Evolutionary conservation across 1,140 invertebrate genomes (phyloP).

Genomic region (Heliothis subflexa): DNA sequence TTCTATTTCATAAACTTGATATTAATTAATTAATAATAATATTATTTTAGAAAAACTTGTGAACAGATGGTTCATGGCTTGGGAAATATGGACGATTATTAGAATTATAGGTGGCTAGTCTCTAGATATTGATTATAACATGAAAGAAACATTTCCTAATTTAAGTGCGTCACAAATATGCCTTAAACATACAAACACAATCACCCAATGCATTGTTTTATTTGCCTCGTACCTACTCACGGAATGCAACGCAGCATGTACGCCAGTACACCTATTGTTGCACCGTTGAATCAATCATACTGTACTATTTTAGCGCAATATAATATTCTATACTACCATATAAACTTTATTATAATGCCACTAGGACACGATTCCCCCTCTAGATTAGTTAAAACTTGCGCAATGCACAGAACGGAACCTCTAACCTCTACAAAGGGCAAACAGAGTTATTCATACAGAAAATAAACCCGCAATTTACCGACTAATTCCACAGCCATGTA

Average conservation of each 20-base stretch:
- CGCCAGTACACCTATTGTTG: no score
- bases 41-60: conserved; percentile 8
- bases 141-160: no score
- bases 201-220: no score
- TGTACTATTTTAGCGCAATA: no score
- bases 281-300: no score
- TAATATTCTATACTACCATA: no score
- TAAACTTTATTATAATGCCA: neutral
- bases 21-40: neutral
- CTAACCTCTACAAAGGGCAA: conserved; percentile 4
- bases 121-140: no score
- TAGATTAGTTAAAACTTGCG: neutral
- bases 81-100: conserved; percentile 6
- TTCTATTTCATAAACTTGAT: conserved; percentile 14
- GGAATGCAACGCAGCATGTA: no score
- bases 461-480: neutral
- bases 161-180: neutral
- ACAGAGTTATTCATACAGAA: neutral
- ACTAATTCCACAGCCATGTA: conserved; percentile 30
- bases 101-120: no score
- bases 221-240: no score
- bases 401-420: neutral
- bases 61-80: neutral
- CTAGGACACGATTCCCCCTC: neutral
- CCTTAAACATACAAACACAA: no score